Evolutionary conservation across 2,113 vertebrate species (phyloP).

Genomic region (Todiramphus saurophagus): DNA sequence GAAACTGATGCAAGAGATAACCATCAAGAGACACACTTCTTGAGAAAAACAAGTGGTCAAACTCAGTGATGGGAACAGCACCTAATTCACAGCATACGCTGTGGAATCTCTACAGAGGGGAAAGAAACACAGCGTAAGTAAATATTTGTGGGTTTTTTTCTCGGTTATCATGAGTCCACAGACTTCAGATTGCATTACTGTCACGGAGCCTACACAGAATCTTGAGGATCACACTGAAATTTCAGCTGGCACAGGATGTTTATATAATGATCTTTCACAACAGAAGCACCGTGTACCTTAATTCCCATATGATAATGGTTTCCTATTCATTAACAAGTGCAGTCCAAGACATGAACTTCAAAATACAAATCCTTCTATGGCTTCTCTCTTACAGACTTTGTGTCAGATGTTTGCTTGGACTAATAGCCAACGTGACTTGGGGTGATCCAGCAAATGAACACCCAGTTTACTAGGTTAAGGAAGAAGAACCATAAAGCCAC

Average conservation of each 20-base stretch:
- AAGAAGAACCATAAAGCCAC: background rate
- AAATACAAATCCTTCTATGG: background rate
- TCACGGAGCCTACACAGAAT: background rate
- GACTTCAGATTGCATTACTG: background rate
- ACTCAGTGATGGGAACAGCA: background rate
- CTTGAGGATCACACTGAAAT: background rate
- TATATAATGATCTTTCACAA: background rate
- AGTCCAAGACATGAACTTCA: background rate
- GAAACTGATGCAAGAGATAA: background rate
- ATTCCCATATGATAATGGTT: background rate
- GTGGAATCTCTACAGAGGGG: background rate
- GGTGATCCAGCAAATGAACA: background rate
- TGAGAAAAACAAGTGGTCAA: background rate
- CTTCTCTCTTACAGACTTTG: background rate
- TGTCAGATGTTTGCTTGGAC: background rate
- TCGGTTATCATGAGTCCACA: background rate
- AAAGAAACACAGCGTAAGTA: background rate
- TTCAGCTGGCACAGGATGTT: background rate
- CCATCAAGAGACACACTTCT: background rate
- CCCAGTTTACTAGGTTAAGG: background rate
- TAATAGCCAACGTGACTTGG: background rate
- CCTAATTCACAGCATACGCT: background rate
- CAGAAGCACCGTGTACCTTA: background rate
- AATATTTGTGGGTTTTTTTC: conserved; percentile 3
- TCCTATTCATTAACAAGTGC: background rate